phyloP scores from a whole-genome alignment of 2,888 invertebrate genomes.

The Andrena trimmerana region DNA sequence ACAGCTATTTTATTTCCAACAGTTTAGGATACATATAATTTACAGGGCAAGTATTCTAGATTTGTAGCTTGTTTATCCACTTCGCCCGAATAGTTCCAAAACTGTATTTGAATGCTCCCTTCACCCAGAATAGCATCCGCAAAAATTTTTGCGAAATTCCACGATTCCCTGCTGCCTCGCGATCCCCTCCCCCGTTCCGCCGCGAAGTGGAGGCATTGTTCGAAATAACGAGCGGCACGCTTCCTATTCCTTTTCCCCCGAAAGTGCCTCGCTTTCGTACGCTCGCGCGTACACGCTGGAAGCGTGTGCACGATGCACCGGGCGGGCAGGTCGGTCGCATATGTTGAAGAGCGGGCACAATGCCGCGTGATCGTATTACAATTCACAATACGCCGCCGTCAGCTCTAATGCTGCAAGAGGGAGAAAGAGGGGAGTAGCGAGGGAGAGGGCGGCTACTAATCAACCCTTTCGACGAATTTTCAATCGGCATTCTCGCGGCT shows the following conservation, averaged over 20 bases:
- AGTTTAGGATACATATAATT: too few relatives aligned
- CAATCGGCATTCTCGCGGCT: constrained; percentile 57
- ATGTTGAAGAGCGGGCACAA: constrained; percentile 55
- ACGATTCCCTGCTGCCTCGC: not conserved
- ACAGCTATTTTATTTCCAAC: too few relatives aligned
- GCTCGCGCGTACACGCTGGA: not conserved
- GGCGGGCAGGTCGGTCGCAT: constrained; percentile 40
- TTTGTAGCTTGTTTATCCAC: too few relatives aligned
- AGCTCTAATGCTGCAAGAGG: constrained; percentile 35
- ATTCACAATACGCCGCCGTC: constrained; percentile 43
- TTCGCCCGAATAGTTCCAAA: too few relatives aligned
- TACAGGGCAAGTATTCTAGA: too few relatives aligned
- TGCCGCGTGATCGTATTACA: constrained; percentile 64
- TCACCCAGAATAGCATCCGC: too few relatives aligned
- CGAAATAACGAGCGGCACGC: constrained; percentile 43
- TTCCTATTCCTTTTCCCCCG: constrained; percentile 24
- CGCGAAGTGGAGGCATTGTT: constrained; percentile 46
- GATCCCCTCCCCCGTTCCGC: not conserved
- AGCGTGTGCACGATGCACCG: constrained; percentile 20
- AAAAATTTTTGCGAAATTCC: not conserved
- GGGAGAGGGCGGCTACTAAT: constrained; percentile 42
- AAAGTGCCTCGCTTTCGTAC: constrained; percentile 42
- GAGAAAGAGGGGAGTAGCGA: not conserved
- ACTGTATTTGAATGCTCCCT: too few relatives aligned
- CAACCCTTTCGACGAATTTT: constrained; percentile 60